These are phyloP conservation scores for Theonella swinhoei DNA, from an alignment of 37 sponge, comb jelly and placozoan genomes.

Conservation along the genomic window DNA sequence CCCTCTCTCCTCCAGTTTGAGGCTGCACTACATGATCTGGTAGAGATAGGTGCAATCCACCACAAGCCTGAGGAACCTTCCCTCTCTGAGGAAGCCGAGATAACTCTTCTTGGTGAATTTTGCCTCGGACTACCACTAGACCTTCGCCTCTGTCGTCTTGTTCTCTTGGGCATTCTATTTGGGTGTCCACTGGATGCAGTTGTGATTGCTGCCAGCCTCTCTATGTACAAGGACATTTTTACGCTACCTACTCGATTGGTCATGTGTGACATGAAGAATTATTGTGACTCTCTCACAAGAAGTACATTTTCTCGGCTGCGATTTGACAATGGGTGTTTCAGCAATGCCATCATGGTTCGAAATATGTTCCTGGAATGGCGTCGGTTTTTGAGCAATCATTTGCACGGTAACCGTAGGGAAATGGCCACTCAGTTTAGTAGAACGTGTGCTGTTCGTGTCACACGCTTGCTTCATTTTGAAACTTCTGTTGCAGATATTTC, in stretches of 20 bases:
- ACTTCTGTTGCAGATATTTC: constrained; percentile 36
- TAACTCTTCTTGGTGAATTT: constrained; percentile 53
- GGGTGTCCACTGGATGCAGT: constrained; percentile 49
- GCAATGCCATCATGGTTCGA: constrained; percentile 40
- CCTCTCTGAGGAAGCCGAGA: constrained; percentile 16
- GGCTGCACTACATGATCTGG: constrained; percentile 39
- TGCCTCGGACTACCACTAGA: constrained; percentile 48
- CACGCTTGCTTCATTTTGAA: constrained; percentile 28
- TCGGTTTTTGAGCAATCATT: not conserved
- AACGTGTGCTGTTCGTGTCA: constrained; percentile 3
- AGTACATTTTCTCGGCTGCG: constrained; percentile 12
- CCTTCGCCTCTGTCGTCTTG: constrained; percentile 26
- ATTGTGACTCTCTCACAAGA: constrained; percentile 15
- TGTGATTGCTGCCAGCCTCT: constrained; percentile 45
- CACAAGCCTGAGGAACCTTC: not conserved
- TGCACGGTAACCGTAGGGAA: not conserved
- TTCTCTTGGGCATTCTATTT: constrained; percentile 43
- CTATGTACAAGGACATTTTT: constrained; percentile 46
- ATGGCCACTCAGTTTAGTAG: not conserved
- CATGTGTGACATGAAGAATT: constrained; percentile 21
- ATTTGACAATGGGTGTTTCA: constrained; percentile 34
- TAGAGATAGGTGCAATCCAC: constrained; percentile 28
- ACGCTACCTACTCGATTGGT: constrained; percentile 8
- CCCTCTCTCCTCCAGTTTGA: constrained; percentile 42
- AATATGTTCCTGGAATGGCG: constrained; percentile 50